Evolutionary conservation across 2,113 vertebrate species (phyloP).

Genomic region (Hipposideros armiger): DNA sequence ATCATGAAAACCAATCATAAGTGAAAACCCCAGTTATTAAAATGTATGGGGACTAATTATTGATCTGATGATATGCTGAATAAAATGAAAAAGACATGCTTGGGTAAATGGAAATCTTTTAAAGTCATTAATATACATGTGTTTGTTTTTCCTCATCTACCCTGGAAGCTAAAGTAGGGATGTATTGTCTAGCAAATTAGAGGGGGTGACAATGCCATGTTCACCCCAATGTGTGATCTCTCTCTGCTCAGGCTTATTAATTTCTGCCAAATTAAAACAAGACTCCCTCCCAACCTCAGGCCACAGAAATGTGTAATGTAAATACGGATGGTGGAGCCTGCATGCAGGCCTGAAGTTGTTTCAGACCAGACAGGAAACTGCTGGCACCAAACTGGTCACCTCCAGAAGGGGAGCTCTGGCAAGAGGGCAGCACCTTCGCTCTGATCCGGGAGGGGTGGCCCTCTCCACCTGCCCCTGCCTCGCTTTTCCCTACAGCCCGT

Average conservation of each 20-base stretch:
- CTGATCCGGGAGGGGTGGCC: not conserved
- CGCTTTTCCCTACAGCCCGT: not conserved
- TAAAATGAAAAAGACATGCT: conserved; percentile 85
- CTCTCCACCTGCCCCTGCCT: not conserved
- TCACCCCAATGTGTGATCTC: conserved; percentile 80
- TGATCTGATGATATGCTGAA: conserved; percentile 88
- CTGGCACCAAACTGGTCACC: not conserved
- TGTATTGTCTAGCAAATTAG: conserved; percentile 89
- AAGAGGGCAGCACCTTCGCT: not conserved
- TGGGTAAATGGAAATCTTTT: conserved; percentile 88
- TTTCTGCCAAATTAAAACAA: conserved; percentile 88
- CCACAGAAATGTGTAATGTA: conserved; percentile 82
- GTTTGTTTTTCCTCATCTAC: conserved; percentile 88
- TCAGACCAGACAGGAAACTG: not conserved
- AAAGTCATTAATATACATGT: conserved; percentile 91
- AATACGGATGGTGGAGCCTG: conserved; percentile 67
- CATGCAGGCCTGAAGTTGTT: not conserved
- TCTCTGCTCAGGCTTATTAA: conserved; percentile 86
- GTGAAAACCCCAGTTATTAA: conserved; percentile 87
- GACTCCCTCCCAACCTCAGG: conserved; percentile 64
- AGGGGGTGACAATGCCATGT: conserved; percentile 83
- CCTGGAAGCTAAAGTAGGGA: conserved; percentile 86
- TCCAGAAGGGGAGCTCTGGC: not conserved
- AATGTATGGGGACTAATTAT: conserved; percentile 90
- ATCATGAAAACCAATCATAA: conserved; percentile 87